Percentiles rank a stretch among this genome's conserved stretches.
These are phyloP conservation scores for Coregonus sp. DNA, from an alignment of 2,797 vertebrate genomes.

Conservation along the genomic window DNA sequence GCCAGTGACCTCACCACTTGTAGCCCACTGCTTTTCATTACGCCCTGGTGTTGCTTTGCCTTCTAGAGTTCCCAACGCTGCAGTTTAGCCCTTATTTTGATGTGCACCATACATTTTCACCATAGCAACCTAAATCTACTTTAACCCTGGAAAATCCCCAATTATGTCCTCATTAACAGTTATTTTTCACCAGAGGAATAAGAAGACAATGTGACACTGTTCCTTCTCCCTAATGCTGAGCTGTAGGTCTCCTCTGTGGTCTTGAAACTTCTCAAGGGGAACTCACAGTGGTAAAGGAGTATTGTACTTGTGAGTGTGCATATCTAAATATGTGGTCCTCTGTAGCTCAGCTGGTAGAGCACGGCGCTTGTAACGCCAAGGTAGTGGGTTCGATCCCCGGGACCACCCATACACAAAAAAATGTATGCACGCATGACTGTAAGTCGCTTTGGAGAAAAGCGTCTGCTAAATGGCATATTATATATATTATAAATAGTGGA, in stretches of 20 bases:
- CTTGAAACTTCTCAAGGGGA: background rate
- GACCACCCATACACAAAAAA: too few species aligned
- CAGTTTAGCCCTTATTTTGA: slow-evolving; percentile 58
- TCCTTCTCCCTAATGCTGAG: background rate
- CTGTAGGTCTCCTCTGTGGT: background rate
- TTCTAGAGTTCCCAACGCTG: slow-evolving; percentile 25
- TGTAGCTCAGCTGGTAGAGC: too few species aligned
- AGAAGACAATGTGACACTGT: slow-evolving; percentile 23
- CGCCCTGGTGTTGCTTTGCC: slow-evolving; percentile 43
- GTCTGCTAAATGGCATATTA: too few species aligned
- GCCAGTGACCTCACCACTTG: slow-evolving; percentile 27
- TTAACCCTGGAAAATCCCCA: slow-evolving; percentile 66
- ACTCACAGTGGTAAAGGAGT: background rate
- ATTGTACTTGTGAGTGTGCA: background rate
- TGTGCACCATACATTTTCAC: slow-evolving; percentile 60
- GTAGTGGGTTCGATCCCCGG: too few species aligned
- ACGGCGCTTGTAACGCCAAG: too few species aligned
- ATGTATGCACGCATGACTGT: too few species aligned
- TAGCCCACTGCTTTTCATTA: slow-evolving; percentile 65
- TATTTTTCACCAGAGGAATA: slow-evolving; percentile 45
- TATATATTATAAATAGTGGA: too few species aligned
- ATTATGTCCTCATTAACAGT: slow-evolving; percentile 47
- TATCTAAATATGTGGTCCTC: too few species aligned
- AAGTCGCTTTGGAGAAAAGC: too few species aligned
- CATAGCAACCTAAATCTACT: slow-evolving; percentile 69